Evolutionary conservation across 2,888 invertebrate species (phyloP), one percentile per base, ranked within the genome.

Genomic region (Lamproptera curius): DNA sequence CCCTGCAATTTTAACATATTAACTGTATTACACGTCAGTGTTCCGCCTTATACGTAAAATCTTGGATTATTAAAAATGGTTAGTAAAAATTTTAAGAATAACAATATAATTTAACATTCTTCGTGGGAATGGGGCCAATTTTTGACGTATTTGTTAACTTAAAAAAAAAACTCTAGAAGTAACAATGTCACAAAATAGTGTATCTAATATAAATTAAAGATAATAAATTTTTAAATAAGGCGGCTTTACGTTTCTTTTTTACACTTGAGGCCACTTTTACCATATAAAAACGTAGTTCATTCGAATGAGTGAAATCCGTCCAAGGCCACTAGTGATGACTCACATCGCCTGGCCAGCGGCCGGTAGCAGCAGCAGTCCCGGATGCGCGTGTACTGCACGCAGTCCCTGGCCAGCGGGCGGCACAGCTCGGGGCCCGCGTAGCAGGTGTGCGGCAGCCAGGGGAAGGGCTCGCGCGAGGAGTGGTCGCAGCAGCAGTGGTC

Each of bases 391-490:
- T 89, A 34, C 63, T 88, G 88, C 23, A 87, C 90, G 75, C 93
- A 93, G 77, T 92, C 89, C 42, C 72, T 77, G 1, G 90, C 90
- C 16, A 89, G 74, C 28, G 92, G 89, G 56, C 80, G 76, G 73
- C 92, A 92, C 60, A 90, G 85, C 61, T 83, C 83, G 44, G 89
- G 85, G 34, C 91, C 91, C 61, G 91, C 65, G 75, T 90, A 91
- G 76, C 93, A 93, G 1, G 90, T 90, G 77, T 93, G 93, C 55
- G 92, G 91, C 57, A 92, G 88, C 83, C 91, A 92, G 15, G 90
- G 90, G 67, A 92, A 89, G 28, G 89, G 89, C 79, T 92, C 93
- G 47, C 88, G 88, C 67, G 89, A 84, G 68, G 88, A 86, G 64
- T 86, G 90, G 70, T 86, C 85, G 73, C 84, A 86, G 73, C 86